These are phyloP conservation scores for Benthosema pterotum DNA, from an alignment of 2,797 vertebrate genomes.

Conservation along the genomic window DNA sequence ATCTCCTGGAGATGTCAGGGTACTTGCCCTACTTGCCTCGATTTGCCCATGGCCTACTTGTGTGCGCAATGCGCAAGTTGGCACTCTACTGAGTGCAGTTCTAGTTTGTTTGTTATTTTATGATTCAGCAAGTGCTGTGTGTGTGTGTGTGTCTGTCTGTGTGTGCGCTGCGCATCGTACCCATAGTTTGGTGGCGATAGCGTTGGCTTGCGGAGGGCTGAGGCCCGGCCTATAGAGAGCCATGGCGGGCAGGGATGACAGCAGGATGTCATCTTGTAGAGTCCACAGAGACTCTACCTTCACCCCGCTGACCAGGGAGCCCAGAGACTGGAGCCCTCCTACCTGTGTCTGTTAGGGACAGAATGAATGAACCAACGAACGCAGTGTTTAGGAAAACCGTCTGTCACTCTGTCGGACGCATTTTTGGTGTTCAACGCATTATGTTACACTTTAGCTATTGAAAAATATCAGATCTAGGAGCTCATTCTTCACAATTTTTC, in stretches of 20 bases:
- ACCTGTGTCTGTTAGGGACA: constrained; percentile 52
- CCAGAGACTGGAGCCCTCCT: constrained; percentile 69
- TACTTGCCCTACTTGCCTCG: no score
- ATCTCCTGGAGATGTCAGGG: no score
- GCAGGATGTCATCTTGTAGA: constrained; percentile 69
- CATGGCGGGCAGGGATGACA: constrained; percentile 65
- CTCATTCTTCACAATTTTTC: no score
- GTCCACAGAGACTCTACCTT: constrained; percentile 69
- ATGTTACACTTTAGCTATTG: no score
- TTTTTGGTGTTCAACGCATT: no score
- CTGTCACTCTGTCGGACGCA: no score
- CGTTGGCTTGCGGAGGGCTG: constrained; percentile 65
- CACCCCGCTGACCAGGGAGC: constrained; percentile 73
- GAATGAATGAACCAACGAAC: not conserved
- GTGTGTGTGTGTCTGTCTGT: not conserved
- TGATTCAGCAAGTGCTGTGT: not conserved
- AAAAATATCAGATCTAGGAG: no score
- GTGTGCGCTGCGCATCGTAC: constrained; percentile 49
- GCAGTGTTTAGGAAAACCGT: no score
- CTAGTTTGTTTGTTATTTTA: not conserved
- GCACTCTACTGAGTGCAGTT: no score
- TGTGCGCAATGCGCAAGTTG: no score
- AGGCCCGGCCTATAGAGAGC: constrained; percentile 50
- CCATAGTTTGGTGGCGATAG: constrained; percentile 80
- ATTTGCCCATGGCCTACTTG: no score